Evolutionary conservation across 2,797 vertebrate genomes (phyloP).

Genomic region (Sarcophilus harrisii): DNA sequence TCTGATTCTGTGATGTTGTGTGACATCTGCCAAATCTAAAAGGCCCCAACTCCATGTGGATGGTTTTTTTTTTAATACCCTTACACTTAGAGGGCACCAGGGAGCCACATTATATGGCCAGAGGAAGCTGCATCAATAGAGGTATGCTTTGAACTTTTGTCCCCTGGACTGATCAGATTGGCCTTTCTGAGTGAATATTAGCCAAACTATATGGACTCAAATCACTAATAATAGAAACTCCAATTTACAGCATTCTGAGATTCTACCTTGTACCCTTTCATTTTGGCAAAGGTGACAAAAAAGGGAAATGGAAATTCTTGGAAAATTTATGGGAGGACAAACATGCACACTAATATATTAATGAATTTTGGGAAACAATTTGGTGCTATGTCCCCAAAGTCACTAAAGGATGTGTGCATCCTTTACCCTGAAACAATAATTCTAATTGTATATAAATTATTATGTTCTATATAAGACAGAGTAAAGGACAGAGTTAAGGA

Average conservation of each 20-base stretch:
- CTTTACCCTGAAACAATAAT: background rate
- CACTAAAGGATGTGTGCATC: background rate
- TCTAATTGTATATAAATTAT: background rate
- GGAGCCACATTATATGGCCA: background rate
- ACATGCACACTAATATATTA: background rate
- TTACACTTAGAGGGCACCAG: background rate
- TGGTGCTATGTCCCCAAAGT: background rate
- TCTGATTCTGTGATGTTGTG: background rate
- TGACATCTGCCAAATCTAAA: background rate
- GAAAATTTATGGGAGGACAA: background rate
- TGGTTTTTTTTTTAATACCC: background rate
- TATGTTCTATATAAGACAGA: background rate
- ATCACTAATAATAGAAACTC: background rate
- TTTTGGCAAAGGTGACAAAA: background rate
- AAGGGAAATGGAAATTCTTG: background rate
- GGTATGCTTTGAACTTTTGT: background rate
- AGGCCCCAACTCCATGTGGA: background rate
- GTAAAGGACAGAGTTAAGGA: background rate
- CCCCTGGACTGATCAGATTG: background rate
- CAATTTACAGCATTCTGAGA: background rate
- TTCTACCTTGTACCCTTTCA: background rate
- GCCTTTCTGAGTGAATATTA: background rate
- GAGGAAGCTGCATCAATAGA: background rate
- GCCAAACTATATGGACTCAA: background rate
- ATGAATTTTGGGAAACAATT: background rate